Evolutionary conservation across 2,113 vertebrate genomes (phyloP).

Genomic region (Hyperopisus bebe): DNA sequence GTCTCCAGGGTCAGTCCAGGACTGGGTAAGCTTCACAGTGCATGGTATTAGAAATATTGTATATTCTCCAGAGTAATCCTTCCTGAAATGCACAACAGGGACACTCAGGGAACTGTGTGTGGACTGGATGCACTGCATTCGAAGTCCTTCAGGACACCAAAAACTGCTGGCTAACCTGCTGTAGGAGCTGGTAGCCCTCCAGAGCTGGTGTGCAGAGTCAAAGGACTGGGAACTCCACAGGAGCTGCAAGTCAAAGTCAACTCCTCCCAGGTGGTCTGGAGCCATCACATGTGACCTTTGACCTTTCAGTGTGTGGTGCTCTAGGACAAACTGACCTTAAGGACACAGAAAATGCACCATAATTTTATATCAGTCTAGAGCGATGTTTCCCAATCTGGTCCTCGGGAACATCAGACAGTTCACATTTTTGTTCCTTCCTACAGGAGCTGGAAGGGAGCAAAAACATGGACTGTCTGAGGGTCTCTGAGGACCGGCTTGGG

Average conservation of each 20-base stretch:
- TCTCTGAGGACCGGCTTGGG: no score
- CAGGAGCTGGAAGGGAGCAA: no score
- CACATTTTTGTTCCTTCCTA: no score
- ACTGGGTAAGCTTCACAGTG: conserved; percentile 90
- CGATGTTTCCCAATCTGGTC: no score
- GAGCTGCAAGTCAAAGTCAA: conserved; percentile 87
- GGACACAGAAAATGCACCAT: background rate
- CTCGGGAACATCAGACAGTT: no score
- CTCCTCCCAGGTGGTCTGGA: conserved; percentile 89
- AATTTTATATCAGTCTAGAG: background rate
- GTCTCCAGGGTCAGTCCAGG: conserved; percentile 85
- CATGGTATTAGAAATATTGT: conserved; percentile 86
- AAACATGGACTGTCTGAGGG: no score
- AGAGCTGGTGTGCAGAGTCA: conserved; percentile 91
- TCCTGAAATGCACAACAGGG: conserved; percentile 58
- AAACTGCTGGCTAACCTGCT: conserved; percentile 67
- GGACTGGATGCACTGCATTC: background rate
- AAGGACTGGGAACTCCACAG: conserved; percentile 95
- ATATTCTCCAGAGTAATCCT: conserved; percentile 94
- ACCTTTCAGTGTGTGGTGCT: conserved; percentile 89
- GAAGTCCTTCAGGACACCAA: background rate
- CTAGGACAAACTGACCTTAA: conserved; percentile 86
- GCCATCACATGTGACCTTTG: conserved; percentile 79
- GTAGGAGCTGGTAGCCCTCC: conserved; percentile 94
- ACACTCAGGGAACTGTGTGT: background rate